phyloP scores from a whole-genome alignment of 2,797 vertebrate genomes.

The Acropternis orthonyx region DNA sequence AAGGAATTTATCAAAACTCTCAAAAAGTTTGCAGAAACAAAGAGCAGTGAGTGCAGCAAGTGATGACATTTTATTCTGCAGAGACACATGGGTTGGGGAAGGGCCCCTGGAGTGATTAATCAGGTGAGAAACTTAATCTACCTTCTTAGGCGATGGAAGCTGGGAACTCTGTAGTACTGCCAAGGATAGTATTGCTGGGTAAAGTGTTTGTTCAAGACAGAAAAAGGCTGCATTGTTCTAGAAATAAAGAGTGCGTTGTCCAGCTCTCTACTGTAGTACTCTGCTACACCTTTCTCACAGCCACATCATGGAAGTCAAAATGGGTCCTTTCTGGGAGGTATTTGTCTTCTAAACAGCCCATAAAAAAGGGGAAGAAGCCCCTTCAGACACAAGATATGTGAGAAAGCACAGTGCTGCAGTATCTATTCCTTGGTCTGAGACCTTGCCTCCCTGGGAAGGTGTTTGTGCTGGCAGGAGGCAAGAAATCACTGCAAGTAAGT shows the following conservation, averaged over 20 bases:
- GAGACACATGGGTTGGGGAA: neutral
- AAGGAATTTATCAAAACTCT: neutral
- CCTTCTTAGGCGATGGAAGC: neutral
- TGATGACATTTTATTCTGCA: neutral
- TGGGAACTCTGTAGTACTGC: neutral
- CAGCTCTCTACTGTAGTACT: neutral
- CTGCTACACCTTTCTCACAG: slow-evolving; percentile 5
- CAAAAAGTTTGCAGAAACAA: neutral
- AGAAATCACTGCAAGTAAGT: neutral
- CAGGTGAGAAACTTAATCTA: slow-evolving; percentile 38
- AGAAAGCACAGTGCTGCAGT: neutral
- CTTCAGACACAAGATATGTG: neutral
- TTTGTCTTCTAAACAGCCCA: neutral
- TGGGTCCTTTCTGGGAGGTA: neutral
- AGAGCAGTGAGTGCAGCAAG: neutral
- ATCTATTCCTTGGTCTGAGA: neutral
- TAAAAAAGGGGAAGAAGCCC: neutral
- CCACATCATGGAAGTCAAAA: neutral
- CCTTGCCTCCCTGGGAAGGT: neutral
- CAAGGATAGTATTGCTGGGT: slow-evolving; percentile 18
- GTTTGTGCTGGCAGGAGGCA: neutral
- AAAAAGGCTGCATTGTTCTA: slow-evolving; percentile 44
- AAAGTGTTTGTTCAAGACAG: slow-evolving; percentile 32
- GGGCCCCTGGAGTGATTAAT: neutral
- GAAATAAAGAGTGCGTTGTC: slow-evolving; percentile 15